A percentile compares a stretch with the other conserved stretches of the same genome.
These are phyloP conservation scores for Porites lutea DNA, from an alignment of 64 coral and sea anemone genomes.

Conservation along the genomic window DNA sequence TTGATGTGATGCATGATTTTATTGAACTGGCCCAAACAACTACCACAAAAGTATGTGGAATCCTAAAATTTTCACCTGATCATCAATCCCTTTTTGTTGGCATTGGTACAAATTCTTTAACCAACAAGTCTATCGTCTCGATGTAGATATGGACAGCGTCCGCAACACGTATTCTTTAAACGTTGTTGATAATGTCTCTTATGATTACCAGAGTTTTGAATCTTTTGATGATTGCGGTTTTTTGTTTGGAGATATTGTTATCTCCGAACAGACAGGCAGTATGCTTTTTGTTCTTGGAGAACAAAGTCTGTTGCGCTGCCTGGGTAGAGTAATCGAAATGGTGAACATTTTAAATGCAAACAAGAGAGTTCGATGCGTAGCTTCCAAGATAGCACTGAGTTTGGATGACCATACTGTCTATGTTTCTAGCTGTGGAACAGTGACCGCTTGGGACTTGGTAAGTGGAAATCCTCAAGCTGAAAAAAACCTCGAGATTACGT, in stretches of 20 bases:
- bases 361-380: not conserved
- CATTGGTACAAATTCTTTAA: too few relatives aligned
- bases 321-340: not conserved
- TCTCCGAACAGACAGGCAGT: too few relatives aligned
- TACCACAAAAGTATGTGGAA: not conserved
- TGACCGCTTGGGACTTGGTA: not conserved
- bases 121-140: too few relatives aligned
- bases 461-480: not conserved
- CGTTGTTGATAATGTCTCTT: not conserved
- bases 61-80: constrained; percentile 3
- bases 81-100: not conserved
- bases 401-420: not conserved
- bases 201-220: not conserved
- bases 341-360: not conserved
- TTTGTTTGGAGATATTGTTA: not conserved
- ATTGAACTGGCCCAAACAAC: not conserved
- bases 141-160: too few relatives aligned
- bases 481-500: too few relatives aligned
- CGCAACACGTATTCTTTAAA: too few relatives aligned
- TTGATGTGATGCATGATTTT: not conserved
- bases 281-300: constrained; percentile 3
- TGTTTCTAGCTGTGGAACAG: not conserved
- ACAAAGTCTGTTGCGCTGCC: not conserved
- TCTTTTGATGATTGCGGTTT: not conserved
- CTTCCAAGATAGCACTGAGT: not conserved